Conservation (phyloP, 2,888 invertebrate species). For the Leptura quadrifasciata region DNA sequence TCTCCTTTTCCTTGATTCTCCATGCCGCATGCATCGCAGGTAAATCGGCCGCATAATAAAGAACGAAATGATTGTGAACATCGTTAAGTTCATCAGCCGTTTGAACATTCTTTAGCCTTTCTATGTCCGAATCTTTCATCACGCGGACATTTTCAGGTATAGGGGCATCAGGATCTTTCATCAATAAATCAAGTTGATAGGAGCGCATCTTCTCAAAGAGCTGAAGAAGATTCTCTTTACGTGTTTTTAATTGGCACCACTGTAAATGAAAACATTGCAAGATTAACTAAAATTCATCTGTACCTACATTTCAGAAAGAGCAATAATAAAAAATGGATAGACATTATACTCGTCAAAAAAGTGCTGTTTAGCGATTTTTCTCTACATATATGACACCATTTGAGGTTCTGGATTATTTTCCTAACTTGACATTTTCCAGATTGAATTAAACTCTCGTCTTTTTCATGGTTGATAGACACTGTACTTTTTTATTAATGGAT, state of each 20-base stretch:
- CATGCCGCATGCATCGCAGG: conserved; percentile 88
- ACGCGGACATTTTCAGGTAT: conserved; percentile 88
- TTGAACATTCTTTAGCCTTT: conserved; percentile 84
- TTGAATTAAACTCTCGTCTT: no score
- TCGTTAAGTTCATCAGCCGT: conserved; percentile 95
- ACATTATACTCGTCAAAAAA: no score
- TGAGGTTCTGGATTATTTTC: no score
- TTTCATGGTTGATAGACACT: no score
- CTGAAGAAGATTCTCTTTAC: conserved; percentile 88
- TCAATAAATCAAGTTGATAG: conserved; percentile 89
- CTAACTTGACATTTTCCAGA: no score
- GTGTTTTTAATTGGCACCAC: conserved; percentile 91
- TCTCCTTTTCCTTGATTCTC: conserved; percentile 81
- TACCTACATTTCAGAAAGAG: no score
- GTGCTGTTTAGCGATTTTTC: no score
- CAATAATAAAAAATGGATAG: no score
- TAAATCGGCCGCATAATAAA: conserved; percentile 92
- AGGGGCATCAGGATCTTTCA: conserved; percentile 88
- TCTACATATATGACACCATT: no score
- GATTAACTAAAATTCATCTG: no score
- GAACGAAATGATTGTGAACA: conserved; percentile 92
- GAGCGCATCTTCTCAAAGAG: conserved; percentile 94
- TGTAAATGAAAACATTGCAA: conserved; percentile 38
- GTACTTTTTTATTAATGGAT: no score
- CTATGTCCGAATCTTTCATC: conserved; percentile 90